Base-by-base conservation (phyloP, 2,797 vertebrate species). In the Pangasius macronema region DNA sequence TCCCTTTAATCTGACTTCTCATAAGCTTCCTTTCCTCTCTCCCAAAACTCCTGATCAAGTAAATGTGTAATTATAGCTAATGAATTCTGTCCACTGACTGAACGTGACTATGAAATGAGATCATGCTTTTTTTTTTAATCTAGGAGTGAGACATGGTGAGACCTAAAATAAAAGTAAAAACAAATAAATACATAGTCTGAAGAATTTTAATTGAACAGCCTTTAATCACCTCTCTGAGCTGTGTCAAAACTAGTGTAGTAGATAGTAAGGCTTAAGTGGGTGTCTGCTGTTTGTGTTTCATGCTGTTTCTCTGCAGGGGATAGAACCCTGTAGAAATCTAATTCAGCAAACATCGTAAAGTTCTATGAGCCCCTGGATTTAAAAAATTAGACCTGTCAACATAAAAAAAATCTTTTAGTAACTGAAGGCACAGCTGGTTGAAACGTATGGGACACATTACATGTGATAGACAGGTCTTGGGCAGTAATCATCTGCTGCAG, bases 1-100 rank as follows among this genome's bases (percentile, higher is more conserved):
- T 94, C 87, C 88, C 92, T 95, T 95, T 95, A 95, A 95, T 96
- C 93, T 95, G 93, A 95, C 94, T 95, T 95, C 93, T 94, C 93
- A 95, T 93, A 94, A 94, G 95, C 93, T 86, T 76, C 42, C 46
- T 83, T 87, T 81, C 59, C 94, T 86, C 89, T 86, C 65, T 79
- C 92, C 87, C 89, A 88, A 92, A 91, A 91, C 88, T 93, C 92
- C 93, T 95, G 94, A 96, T 95, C 94, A 96, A 95, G 92, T 95
- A 94, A 95, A 95, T 89, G 91, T 93, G 95, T 95, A 95, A 96
- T 95, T 96, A 93, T 89, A 89, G 91, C 91, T 94, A 95, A 95
- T 96, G 94, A 96, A 95, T 95, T 95, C 92, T 92, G 91, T 94
- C 93, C 93, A 94, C 91, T 86, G 91, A 92, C 93, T 95, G 95